These are phyloP conservation scores for Scopus umbretta DNA, from an alignment of 2,113 vertebrate genomes.

Conservation along the genomic window DNA sequence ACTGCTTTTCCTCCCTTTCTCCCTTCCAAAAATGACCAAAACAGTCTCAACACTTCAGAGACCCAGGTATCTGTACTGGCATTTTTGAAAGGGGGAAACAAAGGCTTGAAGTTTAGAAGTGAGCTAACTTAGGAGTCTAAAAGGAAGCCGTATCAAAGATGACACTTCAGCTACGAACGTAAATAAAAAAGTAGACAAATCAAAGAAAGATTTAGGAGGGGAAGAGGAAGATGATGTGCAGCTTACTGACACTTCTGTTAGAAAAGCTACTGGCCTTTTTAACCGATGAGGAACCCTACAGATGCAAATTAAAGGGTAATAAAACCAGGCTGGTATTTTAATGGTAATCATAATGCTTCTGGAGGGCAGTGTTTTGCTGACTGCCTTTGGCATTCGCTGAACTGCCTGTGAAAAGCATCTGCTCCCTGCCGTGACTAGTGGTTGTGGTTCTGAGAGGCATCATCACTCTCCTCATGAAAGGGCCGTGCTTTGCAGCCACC, in stretches of 20 bases:
- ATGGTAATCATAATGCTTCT: background rate
- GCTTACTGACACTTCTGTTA: background rate
- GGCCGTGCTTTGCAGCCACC: background rate
- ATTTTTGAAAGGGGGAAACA: background rate
- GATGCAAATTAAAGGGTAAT: background rate
- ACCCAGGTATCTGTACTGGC: background rate
- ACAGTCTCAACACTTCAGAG: background rate
- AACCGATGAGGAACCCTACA: background rate
- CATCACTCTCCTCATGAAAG: rapidly evolving
- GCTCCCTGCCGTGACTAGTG: background rate
- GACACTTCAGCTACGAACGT: background rate
- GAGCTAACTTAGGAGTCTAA: background rate
- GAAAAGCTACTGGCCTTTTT: background rate
- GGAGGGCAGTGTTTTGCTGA: background rate
- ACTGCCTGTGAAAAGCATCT: background rate
- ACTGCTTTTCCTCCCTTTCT: constrained; percentile 9
- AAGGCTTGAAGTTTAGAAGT: background rate
- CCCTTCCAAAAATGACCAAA: background rate
- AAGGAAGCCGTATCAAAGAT: background rate
- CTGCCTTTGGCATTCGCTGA: background rate
- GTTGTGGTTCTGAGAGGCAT: background rate
- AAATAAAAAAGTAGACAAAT: background rate
- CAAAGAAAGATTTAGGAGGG: background rate
- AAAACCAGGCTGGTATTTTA: background rate
- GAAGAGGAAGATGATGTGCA: background rate